Evolutionary conservation across 2,888 invertebrate species (phyloP).

Genomic region (Cryptocephalus moraei): DNA sequence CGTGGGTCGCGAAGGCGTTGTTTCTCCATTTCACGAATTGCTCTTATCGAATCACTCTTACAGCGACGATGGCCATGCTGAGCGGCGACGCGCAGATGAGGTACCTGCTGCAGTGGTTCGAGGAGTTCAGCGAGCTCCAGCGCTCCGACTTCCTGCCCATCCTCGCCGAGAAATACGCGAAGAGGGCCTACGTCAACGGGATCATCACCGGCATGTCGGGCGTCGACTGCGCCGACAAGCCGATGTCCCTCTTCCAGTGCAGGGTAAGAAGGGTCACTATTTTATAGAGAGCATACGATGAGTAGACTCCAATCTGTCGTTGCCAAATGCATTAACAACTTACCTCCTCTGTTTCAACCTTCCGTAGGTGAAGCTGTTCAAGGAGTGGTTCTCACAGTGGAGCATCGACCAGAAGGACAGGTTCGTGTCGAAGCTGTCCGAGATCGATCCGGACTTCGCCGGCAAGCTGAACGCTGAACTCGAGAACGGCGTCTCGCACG

Average conservation of each 20-base stretch:
- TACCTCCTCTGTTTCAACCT: neutral
- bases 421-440: slow-evolving; percentile 57
- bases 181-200: slow-evolving; percentile 59
- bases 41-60: too few species aligned
- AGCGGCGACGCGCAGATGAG: slow-evolving; percentile 65
- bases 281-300: too few species aligned
- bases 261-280: slow-evolving; percentile 45
- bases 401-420: slow-evolving; percentile 59
- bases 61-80: slow-evolving; percentile 28
- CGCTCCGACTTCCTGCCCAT: slow-evolving; percentile 73
- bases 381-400: slow-evolving; percentile 78
- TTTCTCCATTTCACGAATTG: too few species aligned
- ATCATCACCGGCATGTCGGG: slow-evolving; percentile 57
- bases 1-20: too few species aligned
- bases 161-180: slow-evolving; percentile 54
- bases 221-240: slow-evolving; percentile 61
- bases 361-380: slow-evolving; percentile 65
- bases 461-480: slow-evolving; percentile 54
- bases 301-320: neutral
- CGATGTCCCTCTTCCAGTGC: slow-evolving; percentile 74
- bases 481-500: slow-evolving; percentile 30
- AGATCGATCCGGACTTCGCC: slow-evolving; percentile 62
- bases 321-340: neutral
- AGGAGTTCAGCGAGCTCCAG: slow-evolving; percentile 82
- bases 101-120: slow-evolving; percentile 78